phyloP scores from a whole-genome alignment of 2,113 vertebrate genomes.

The Alethe castanea region DNA sequence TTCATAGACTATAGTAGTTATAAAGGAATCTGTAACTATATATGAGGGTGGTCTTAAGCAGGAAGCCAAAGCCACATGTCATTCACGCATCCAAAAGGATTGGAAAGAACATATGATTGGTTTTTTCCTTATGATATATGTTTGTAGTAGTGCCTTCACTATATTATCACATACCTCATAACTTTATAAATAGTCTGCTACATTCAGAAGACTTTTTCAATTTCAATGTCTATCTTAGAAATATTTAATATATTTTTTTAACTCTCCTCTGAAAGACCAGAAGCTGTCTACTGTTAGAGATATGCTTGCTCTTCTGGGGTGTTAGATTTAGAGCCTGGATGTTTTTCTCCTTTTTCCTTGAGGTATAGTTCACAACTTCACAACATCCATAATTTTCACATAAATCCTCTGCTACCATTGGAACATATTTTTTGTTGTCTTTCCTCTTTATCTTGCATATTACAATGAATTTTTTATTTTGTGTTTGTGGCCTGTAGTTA shows the following conservation, averaged over 20 bases:
- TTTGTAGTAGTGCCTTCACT: neutral
- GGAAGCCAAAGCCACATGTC: neutral
- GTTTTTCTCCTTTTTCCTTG: neutral
- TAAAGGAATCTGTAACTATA: neutral
- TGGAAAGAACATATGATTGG: fast-evolving
- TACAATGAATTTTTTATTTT: neutral
- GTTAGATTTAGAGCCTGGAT: fast-evolving
- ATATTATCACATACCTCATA: neutral
- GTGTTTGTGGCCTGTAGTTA: neutral
- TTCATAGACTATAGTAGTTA: neutral
- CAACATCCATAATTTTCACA: neutral
- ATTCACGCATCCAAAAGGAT: neutral
- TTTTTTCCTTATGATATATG: neutral
- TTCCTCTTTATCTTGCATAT: neutral
- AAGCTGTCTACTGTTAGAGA: neutral
- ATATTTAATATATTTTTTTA: neutral
- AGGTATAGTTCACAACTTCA: neutral
- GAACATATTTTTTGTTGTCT: neutral
- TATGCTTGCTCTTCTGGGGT: neutral
- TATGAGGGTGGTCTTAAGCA: neutral
- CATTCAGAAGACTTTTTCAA: neutral
- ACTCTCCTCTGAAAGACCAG: neutral
- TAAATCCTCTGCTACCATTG: neutral
- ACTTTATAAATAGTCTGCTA: neutral
- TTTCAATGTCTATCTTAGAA: neutral